phyloP scores from a whole-genome alignment of 2,888 invertebrate genomes.

The Cabera pusaria region DNA sequence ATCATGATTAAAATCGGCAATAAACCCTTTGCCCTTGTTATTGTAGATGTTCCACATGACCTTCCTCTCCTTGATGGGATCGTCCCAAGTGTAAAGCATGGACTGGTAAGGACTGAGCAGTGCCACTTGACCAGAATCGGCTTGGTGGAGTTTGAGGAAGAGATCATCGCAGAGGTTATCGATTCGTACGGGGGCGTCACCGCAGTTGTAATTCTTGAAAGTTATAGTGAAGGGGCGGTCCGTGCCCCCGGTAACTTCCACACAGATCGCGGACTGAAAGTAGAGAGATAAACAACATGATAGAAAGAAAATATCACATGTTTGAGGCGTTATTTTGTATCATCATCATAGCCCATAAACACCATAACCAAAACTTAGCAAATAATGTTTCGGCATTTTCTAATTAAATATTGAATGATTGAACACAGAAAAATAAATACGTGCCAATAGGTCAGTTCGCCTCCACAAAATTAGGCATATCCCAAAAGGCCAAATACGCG shows the following conservation, averaged over 20 bases:
- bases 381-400: too few species aligned
- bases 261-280: conserved; percentile 85
- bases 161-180: conserved; percentile 93
- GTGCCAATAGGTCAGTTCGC: conserved; percentile 16
- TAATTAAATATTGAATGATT: too few species aligned
- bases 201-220: conserved; percentile 88
- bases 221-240: conserved; percentile 89
- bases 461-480: conserved; percentile 9
- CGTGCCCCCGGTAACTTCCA: conserved; percentile 89
- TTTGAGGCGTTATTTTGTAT: too few species aligned
- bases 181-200: conserved; percentile 92
- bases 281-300: too few species aligned
- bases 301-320: too few species aligned
- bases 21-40: conserved; percentile 88
- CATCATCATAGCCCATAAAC: too few species aligned
- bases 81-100: conserved; percentile 93
- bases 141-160: conserved; percentile 91
- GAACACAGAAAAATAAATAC: too few species aligned
- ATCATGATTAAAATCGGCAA: conserved; percentile 88
- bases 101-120: conserved; percentile 89
- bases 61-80: conserved; percentile 88
- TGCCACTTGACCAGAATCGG: conserved; percentile 78
- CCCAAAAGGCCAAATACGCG: conserved; percentile 14
- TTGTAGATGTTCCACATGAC: conserved; percentile 93
- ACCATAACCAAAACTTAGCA: too few species aligned